Evolutionary conservation across 2,113 vertebrate genomes (phyloP).

Genomic region (Grammomys dolichurus): DNA sequence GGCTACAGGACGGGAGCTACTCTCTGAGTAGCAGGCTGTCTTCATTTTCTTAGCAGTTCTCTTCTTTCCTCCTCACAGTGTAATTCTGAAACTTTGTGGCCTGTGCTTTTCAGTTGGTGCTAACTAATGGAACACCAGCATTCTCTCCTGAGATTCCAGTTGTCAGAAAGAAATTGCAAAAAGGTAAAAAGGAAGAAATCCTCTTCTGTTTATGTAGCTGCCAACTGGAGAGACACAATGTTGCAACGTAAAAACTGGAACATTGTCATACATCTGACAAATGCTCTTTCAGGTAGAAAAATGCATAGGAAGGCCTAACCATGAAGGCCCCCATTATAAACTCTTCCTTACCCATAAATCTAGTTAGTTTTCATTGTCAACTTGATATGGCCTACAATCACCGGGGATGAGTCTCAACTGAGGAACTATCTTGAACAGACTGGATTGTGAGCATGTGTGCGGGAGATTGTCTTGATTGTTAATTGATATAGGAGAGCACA

Average conservation of each 20-base stretch:
- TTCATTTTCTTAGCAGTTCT: neutral
- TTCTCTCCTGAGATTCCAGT: neutral
- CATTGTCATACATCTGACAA: fast-evolving
- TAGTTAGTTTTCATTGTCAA: neutral
- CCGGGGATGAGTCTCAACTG: neutral
- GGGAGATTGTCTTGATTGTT: neutral
- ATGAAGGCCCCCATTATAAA: neutral
- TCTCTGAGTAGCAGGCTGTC: neutral
- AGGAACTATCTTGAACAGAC: neutral
- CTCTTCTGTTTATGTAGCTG: neutral
- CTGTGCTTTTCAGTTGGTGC: neutral
- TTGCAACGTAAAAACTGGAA: neutral
- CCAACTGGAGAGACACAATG: neutral
- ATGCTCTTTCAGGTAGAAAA: neutral
- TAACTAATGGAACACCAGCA: neutral
- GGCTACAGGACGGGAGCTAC: neutral
- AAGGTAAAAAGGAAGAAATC: neutral
- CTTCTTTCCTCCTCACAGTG: neutral
- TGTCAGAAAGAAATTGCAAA: neutral
- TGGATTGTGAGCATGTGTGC: neutral
- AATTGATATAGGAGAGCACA: neutral
- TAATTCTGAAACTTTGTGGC: neutral
- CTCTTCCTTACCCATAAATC: neutral
- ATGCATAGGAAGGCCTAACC: neutral
- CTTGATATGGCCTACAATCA: neutral